Base-by-base conservation (phyloP, 2,888 invertebrate species). In the Tenthredo amoena region DNA sequence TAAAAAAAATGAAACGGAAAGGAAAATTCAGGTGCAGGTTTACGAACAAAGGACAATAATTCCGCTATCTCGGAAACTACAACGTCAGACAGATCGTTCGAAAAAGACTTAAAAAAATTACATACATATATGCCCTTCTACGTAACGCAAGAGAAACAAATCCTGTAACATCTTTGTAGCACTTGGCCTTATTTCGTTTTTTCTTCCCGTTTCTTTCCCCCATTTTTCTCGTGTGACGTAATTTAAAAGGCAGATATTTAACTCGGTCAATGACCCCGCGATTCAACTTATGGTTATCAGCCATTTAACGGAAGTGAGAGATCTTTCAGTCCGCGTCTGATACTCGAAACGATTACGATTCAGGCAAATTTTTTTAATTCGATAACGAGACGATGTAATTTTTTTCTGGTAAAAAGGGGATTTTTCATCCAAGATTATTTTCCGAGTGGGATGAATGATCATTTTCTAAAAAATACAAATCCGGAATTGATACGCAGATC, bases 1-100 rank as follows among this genome's bases (percentile, higher is more conserved):
- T 31, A 50, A 5, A 6, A 6, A 9, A 58, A 10, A 21, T 21
- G 26, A 26, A 18, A 26, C 1, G 5, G 9, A 1, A 4, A 50
- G 26, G 12, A 5, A 12, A 18, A 34, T 18, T 2, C 21, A 21
- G 10, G n/a, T 40, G 43, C 43, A 43, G 12, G 1, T 85, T 85
- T 43, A 43, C 87, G 88, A 87, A 88, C 88, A 88, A 88, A 88
- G 87, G 88, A 87, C 87, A 87, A 87, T 88, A 87, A 88, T 87
- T 47, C 21, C 68, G 86, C 84, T 85, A 74, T 81, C 81, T 12
- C 21, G 26, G 62, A 26, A 26, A 62, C 10, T 5, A 18, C 26
- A 62, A 3, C 21, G 26, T 26, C 26, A 62, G 7, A 55, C 55
- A n/a, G 6, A 21, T 21, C 26, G 21, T 62, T 62, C 26, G 7